phyloP scores from a whole-genome alignment of 2,797 vertebrate species.

The Cryptoprocta ferox region DNA sequence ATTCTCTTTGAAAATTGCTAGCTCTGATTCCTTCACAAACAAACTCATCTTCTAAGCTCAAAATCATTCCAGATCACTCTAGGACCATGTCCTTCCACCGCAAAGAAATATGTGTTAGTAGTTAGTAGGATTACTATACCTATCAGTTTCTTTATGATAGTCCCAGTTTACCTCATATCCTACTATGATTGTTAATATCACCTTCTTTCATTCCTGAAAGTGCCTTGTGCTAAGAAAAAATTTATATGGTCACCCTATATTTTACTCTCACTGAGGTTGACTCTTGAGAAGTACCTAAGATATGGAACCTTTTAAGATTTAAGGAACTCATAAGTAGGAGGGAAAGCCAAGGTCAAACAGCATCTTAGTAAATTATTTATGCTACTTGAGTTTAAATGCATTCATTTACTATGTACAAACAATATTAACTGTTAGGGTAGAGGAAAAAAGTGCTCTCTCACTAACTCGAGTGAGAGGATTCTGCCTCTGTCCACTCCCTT shows the following conservation, averaged over 20 bases:
- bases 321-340: slow-evolving; percentile 13
- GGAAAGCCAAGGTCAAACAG: background rate
- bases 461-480: background rate
- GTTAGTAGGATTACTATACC: background rate
- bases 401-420: background rate
- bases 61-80: background rate
- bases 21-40: background rate
- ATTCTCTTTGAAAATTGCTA: background rate
- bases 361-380: background rate
- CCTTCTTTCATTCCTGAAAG: background rate
- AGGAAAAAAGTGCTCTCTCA: background rate
- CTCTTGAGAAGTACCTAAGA: background rate
- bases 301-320: background rate
- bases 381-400: background rate
- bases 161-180: background rate
- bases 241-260: background rate
- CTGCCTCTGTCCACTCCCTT: background rate
- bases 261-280: background rate
- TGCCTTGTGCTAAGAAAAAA: background rate
- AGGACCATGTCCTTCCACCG: background rate
- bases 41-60: background rate
- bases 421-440: background rate
- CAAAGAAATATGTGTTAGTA: background rate
- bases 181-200: background rate
- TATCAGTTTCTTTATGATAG: background rate